A percentile compares a stretch with the other conserved stretches of the same genome.
Conservation (phyloP, 2,113 vertebrate genomes). For the Festucalex cinctus region DNA sequence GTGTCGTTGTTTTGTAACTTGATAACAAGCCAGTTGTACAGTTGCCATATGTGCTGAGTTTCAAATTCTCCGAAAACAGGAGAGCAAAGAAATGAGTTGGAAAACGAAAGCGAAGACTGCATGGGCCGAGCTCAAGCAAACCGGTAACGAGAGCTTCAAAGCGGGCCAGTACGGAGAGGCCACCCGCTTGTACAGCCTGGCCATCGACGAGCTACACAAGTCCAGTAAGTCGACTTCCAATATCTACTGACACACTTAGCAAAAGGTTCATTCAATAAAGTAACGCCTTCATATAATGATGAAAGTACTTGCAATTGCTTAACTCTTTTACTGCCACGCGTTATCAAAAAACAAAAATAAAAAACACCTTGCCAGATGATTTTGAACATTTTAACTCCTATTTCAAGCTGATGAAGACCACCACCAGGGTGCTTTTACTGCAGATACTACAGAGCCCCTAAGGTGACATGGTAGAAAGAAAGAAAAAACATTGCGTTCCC, state of each 20-base stretch:
- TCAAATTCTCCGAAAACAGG: background rate
- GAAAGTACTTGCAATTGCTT: background rate
- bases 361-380: no score
- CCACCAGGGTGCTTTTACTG: no score
- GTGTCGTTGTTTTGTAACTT: no score
- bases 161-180: constrained; percentile 86
- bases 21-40: background rate
- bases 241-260: no score
- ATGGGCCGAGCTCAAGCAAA: constrained; percentile 75
- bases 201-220: constrained; percentile 76
- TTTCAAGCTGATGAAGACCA: no score
- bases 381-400: no score
- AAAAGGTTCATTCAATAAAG: background rate
- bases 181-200: constrained; percentile 76
- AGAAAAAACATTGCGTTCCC: no score
- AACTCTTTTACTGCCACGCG: no score
- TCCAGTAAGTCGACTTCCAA: constrained; percentile 63
- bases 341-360: no score
- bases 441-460: no score
- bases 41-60: background rate
- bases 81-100: constrained; percentile 71
- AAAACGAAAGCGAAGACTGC: constrained; percentile 53
- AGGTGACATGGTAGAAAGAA: no score
- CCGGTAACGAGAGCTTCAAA: constrained; percentile 85
- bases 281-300: background rate